Conservation (phyloP, 2,113 vertebrate genomes). For the crab-eating macaque (Macaca fascicularis) region DNA sequence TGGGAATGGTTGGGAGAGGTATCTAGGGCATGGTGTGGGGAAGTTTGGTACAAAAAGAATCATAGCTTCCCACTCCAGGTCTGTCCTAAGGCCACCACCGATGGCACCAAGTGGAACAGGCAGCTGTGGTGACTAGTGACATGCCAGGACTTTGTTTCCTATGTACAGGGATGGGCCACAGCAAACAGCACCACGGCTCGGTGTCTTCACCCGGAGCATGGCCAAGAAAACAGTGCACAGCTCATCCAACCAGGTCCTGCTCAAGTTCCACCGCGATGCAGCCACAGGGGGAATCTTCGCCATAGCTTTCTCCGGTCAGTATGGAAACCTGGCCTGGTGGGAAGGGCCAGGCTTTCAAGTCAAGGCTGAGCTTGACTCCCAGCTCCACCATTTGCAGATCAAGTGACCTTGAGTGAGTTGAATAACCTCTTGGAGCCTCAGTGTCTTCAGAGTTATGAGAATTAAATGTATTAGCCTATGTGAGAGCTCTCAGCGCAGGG, state of each 20-base stretch:
- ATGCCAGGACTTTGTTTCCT: not conserved
- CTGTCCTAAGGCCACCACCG: not conserved
- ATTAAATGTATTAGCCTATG: not conserved
- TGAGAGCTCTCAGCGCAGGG: not conserved
- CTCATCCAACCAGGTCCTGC: slow-evolving; percentile 95
- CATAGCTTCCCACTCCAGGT: not conserved
- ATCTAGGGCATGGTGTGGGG: not conserved
- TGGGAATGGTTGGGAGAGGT: not conserved
- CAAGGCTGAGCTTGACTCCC: not conserved
- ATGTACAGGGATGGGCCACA: slow-evolving; percentile 93
- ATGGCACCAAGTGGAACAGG: not conserved
- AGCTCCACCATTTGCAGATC: not conserved
- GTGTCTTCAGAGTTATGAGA: not conserved
- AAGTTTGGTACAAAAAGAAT: not conserved
- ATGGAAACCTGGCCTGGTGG: accelerated
- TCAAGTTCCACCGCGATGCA: slow-evolving; percentile 93
- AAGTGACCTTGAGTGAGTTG: not conserved
- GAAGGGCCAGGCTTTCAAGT: not conserved
- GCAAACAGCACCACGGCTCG: slow-evolving; percentile 92
- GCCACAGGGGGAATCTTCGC: slow-evolving; percentile 93
- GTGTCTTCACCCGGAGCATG: slow-evolving; percentile 92
- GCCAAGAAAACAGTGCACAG: slow-evolving; percentile 91
- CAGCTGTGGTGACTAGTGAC: not conserved
- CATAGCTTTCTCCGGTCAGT: slow-evolving; percentile 92
- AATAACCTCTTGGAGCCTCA: not conserved